phyloP scores from a whole-genome alignment of 2,888 invertebrate species.

The Trachelus tabidus region DNA sequence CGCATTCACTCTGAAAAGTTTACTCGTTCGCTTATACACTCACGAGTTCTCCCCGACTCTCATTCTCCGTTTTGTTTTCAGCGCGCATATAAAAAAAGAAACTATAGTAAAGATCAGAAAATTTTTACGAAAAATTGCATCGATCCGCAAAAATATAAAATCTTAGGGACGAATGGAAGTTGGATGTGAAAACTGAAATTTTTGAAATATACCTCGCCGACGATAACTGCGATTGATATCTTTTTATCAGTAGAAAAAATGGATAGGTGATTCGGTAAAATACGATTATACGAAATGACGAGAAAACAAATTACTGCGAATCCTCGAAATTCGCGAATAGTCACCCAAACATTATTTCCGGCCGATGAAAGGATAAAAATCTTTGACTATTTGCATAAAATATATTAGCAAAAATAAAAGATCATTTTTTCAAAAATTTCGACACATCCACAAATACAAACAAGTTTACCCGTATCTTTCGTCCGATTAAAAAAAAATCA shows the following conservation, averaged over 20 bases:
- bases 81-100: background rate
- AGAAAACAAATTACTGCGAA: background rate
- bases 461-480: background rate
- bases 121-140: background rate
- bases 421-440: background rate
- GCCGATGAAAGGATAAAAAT: background rate
- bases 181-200: constrained; percentile 12
- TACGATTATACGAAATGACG: background rate
- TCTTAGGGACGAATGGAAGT: constrained; percentile 3
- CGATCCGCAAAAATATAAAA: constrained; percentile 6
- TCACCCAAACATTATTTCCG: background rate
- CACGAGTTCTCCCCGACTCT: background rate
- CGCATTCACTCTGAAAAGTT: background rate
- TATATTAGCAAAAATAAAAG: background rate
- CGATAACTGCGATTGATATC: background rate
- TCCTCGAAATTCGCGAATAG: background rate
- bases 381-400: background rate
- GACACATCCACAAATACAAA: background rate
- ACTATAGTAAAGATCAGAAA: background rate
- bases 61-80: background rate
- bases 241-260: background rate
- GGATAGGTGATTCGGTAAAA: background rate
- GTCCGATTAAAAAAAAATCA: background rate
- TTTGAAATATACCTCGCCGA: background rate
- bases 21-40: background rate